These are phyloP conservation scores for Corythornis leucogaster DNA, from an alignment of 2,797 vertebrate genomes.

Conservation along the genomic window DNA sequence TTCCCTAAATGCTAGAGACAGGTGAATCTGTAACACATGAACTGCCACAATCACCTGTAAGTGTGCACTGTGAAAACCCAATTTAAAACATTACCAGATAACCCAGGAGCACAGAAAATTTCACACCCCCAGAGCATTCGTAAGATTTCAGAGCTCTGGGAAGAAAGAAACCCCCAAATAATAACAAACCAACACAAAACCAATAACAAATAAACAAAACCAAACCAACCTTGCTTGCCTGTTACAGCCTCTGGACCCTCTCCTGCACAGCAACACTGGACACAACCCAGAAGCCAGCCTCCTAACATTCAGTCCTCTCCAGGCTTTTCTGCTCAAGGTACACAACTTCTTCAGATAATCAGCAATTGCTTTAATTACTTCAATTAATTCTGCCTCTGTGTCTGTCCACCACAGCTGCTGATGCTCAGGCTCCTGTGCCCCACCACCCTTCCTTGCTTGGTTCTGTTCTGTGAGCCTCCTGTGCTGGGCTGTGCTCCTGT, in stretches of 20 bases:
- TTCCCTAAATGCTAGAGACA: fast-evolving
- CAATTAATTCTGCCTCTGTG: not conserved
- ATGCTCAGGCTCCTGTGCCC: not conserved
- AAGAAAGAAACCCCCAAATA: too few species aligned
- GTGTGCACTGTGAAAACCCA: fast-evolving
- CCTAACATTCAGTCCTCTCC: fast-evolving
- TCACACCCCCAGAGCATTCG: not conserved
- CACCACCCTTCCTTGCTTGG: not conserved
- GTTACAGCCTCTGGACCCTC: not conserved
- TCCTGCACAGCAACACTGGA: not conserved
- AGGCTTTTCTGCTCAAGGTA: not conserved
- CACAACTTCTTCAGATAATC: not conserved
- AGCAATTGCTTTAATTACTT: not conserved
- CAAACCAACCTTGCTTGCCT: not conserved
- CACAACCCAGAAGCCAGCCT: not conserved
- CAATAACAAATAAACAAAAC: too few species aligned
- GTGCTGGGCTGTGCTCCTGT: fast-evolving
- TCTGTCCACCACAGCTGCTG: not conserved
- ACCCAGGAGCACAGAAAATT: not conserved
- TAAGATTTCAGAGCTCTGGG: fast-evolving
- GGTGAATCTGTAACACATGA: fast-evolving
- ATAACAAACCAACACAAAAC: too few species aligned
- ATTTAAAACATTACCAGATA: not conserved
- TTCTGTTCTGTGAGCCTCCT: not conserved
- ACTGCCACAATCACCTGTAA: fast-evolving